These are phyloP conservation scores for Syngnathoides biaculeatus DNA, from an alignment of 2,113 vertebrate species.

Conservation along the genomic window DNA sequence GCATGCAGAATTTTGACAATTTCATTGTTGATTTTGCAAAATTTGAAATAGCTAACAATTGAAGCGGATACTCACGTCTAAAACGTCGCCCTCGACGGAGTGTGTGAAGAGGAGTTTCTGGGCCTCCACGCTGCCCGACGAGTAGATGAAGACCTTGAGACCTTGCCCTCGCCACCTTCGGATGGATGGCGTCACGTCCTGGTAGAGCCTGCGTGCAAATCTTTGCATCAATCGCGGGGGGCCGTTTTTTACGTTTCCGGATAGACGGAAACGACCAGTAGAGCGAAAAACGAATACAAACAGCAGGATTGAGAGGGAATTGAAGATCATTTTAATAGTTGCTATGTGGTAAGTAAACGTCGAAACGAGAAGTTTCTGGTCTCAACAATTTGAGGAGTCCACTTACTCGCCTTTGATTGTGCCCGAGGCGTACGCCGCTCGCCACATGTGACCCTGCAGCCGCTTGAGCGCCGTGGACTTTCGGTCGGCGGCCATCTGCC, in stretches of 20 bases:
- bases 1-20: too few species aligned
- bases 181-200: conserved; percentile 88
- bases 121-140: conserved; percentile 93
- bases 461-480: conserved; percentile 95
- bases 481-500: conserved; percentile 95
- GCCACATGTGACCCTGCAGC: conserved; percentile 97
- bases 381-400: conserved; percentile 22
- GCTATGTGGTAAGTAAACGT: too few species aligned
- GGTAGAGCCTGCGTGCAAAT: conserved; percentile 78
- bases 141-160: conserved; percentile 91
- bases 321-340: too few species aligned
- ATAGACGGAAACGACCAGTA: not conserved
- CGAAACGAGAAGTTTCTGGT: too few species aligned
- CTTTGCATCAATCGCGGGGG: not conserved
- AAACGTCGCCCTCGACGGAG: conserved; percentile 88
- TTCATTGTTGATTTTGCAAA: too few species aligned
- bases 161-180: conserved; percentile 82
- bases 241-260: not conserved
- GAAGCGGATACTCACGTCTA: conserved; percentile 74
- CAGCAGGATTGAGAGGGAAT: not conserved
- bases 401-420: conserved; percentile 94
- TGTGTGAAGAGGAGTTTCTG: conserved; percentile 92
- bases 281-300: not conserved
- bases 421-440: conserved; percentile 81
- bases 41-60: too few species aligned